These are phyloP conservation scores for Amiota communis DNA, from an alignment of 2,888 invertebrate genomes.

Conservation along the genomic window DNA sequence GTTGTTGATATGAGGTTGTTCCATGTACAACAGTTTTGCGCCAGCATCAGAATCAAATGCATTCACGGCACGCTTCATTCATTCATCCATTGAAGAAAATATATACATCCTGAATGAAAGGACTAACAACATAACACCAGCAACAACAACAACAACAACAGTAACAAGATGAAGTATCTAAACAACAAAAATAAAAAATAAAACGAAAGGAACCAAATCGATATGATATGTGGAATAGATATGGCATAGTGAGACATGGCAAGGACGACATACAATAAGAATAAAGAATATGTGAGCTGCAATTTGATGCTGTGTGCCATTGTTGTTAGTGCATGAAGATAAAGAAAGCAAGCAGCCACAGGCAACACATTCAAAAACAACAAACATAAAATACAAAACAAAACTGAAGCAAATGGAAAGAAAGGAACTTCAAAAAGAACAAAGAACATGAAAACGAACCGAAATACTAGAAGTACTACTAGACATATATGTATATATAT, in stretches of 20 bases:
- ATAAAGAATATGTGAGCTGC: no score
- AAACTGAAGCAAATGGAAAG: no score
- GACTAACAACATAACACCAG: background rate
- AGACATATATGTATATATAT: no score
- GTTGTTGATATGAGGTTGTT: no score
- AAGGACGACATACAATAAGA: background rate
- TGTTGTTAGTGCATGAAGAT: no score
- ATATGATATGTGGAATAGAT: background rate
- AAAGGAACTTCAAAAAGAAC: no score
- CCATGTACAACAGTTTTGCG: no score
- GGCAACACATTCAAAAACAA: background rate
- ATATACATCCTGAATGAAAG: background rate
- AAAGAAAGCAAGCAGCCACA: no score
- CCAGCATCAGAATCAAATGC: background rate
- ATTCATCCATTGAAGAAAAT: background rate
- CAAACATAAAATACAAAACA: background rate
- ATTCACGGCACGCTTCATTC: slow-evolving; percentile 11
- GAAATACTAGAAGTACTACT: no score
- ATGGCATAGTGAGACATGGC: background rate
- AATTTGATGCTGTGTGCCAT: no score
- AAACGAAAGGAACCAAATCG: background rate
- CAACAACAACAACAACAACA: background rate
- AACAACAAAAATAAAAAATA: background rate
- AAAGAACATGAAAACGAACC: no score
- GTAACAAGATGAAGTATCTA: background rate